A percentile compares a stretch with the other conserved stretches of the same genome.
These are phyloP conservation scores for Triops cancriformis DNA, from an alignment of 1,140 invertebrate species.

Conservation along the genomic window DNA sequence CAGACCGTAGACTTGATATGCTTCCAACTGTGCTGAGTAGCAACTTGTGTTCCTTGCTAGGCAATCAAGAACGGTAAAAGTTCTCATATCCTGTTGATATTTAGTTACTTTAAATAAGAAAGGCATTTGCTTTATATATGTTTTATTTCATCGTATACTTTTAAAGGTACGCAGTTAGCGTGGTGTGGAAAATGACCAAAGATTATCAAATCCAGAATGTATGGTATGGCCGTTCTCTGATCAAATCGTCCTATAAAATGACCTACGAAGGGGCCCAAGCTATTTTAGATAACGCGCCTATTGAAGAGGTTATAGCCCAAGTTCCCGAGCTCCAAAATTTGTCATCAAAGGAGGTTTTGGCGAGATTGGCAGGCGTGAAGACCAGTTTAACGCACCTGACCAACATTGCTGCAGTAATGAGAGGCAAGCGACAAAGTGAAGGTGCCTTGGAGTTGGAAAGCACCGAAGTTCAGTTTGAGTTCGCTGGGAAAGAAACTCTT, in stretches of 20 bases:
- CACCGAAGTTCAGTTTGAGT: slow-evolving; percentile 39
- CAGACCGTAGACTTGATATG: slow-evolving; percentile 45
- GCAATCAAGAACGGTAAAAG: slow-evolving; percentile 41
- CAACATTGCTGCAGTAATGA: slow-evolving; percentile 34
- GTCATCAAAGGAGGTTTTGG: slow-evolving; percentile 13
- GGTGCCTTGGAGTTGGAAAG: slow-evolving; percentile 40
- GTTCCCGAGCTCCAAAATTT: slow-evolving; percentile 31
- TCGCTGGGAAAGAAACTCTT: slow-evolving; percentile 28
- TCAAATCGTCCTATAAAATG: slow-evolving; percentile 40
- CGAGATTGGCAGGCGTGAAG: slow-evolving; percentile 24
- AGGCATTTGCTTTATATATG: no score
- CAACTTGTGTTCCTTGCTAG: slow-evolving; percentile 44
- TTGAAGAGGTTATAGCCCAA: slow-evolving; percentile 37
- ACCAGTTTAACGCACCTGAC: slow-evolving; percentile 36
- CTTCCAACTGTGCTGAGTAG: slow-evolving; percentile 44
- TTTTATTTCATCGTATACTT: no score
- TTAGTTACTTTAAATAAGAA: no score
- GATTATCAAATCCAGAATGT: slow-evolving; percentile 36
- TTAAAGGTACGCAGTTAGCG: slow-evolving; percentile 42
- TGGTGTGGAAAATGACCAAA: slow-evolving; percentile 42
- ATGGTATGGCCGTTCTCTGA: slow-evolving; percentile 41
- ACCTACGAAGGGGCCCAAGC: slow-evolving; percentile 41
- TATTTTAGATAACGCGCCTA: slow-evolving; percentile 33
- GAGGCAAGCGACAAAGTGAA: slow-evolving; percentile 33
- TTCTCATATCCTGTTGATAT: no score